These are phyloP conservation scores for Eunapius fragilis DNA, from an alignment of 37 sponge, comb jelly and placozoan genomes.

Conservation along the genomic window DNA sequence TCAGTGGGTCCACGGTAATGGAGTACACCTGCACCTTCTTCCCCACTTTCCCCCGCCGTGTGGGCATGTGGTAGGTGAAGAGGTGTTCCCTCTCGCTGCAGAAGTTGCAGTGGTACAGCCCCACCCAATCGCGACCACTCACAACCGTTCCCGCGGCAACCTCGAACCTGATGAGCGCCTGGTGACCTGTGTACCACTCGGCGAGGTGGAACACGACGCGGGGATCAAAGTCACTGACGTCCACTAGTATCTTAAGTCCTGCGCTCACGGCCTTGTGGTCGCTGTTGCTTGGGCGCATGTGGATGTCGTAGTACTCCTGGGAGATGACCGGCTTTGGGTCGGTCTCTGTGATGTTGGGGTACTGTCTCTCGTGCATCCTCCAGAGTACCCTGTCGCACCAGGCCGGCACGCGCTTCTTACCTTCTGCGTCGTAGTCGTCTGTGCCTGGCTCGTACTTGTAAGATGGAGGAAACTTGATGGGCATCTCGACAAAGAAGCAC, in stretches of 20 bases:
- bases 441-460: slow-evolving; percentile 74
- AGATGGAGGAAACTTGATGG: slow-evolving; percentile 58
- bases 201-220: slow-evolving; percentile 44
- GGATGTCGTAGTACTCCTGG: slow-evolving; percentile 43
- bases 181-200: slow-evolving; percentile 40
- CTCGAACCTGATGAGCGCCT: slow-evolving; percentile 47
- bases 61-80: slow-evolving; percentile 54
- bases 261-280: slow-evolving; percentile 85
- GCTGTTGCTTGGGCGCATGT: slow-evolving; percentile 69
- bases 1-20: slow-evolving; percentile 8
- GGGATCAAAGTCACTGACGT: slow-evolving; percentile 29
- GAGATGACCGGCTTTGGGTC: slow-evolving; percentile 25
- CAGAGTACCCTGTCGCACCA: slow-evolving; percentile 88
- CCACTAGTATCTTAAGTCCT: slow-evolving; percentile 33
- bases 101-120: slow-evolving; percentile 54
- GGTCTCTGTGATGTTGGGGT: slow-evolving; percentile 28
- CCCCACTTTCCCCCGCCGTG: background rate
- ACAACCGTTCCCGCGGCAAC: slow-evolving; percentile 34
- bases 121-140: slow-evolving; percentile 76
- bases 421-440: slow-evolving; percentile 50
- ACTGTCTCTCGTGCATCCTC: slow-evolving; percentile 52
- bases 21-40: slow-evolving; percentile 10
- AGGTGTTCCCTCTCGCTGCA: slow-evolving; percentile 52
- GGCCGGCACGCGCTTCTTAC: slow-evolving; percentile 70
- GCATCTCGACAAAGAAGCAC: slow-evolving; percentile 66